Evolutionary conservation across 2,113 vertebrate genomes (phyloP).

Genomic region (Engraulis encrasicolus): DNA sequence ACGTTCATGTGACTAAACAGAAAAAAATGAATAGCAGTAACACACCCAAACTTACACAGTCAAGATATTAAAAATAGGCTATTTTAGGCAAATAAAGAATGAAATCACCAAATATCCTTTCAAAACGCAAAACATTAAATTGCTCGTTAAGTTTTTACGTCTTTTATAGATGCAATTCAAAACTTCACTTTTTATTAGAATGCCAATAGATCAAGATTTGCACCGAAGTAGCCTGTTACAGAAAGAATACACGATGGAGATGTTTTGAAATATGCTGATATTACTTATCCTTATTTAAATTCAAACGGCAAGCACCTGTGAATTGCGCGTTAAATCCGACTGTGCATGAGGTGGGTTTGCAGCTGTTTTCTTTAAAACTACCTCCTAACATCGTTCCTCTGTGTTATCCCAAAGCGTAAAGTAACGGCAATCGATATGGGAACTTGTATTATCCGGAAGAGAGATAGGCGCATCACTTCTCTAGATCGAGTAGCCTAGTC

Average conservation of each 20-base stretch:
- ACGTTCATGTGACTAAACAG: neutral
- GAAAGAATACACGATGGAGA: neutral
- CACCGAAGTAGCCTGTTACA: neutral
- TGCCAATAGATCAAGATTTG: neutral
- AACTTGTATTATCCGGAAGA: slow-evolving; percentile 16
- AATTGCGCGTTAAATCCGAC: neutral
- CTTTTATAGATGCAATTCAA: neutral
- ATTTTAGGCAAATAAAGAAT: neutral
- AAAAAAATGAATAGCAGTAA: neutral
- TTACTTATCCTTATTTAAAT: neutral
- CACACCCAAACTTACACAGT: neutral
- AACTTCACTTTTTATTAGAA: neutral
- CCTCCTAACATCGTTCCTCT: neutral
- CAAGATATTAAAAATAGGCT: neutral
- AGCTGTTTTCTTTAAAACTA: neutral
- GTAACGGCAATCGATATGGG: slow-evolving; percentile 5
- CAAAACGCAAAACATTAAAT: neutral
- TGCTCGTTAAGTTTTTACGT: neutral
- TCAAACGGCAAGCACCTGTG: neutral
- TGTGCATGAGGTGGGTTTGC: neutral
- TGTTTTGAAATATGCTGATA: neutral
- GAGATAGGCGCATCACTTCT: neutral
- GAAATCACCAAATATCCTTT: neutral
- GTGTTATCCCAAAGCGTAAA: neutral
- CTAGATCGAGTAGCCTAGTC: too few species aligned